Evolutionary conservation across 2,797 vertebrate species (phyloP).

Genomic region (Phrynocephalus guinanensis): DNA sequence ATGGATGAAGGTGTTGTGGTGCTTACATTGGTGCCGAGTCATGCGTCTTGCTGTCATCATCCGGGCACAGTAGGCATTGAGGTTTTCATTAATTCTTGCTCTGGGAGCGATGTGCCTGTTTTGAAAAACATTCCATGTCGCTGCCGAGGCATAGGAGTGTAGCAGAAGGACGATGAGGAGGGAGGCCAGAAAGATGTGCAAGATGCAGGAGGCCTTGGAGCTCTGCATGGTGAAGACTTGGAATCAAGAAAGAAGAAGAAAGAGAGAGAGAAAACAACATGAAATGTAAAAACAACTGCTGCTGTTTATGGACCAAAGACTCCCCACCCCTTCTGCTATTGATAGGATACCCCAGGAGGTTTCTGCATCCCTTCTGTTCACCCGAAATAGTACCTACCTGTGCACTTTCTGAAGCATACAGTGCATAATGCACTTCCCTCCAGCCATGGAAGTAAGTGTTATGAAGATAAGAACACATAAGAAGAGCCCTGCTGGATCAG

Average conservation of each 20-base stretch:
- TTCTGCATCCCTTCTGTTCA: no score
- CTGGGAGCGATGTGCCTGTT: background rate
- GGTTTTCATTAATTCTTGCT: background rate
- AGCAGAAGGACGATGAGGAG: background rate
- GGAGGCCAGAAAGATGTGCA: background rate
- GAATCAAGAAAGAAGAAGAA: background rate
- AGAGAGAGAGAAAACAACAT: background rate
- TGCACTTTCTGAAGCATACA: no score
- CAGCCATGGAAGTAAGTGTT: no score
- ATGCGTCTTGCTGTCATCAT: background rate
- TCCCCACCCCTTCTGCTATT: no score
- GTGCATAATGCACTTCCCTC: no score
- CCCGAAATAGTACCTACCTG: no score
- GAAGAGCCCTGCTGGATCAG: no score
- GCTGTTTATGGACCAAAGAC: no score
- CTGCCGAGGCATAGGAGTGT: background rate
- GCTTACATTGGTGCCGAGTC: fast-evolving
- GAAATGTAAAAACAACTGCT: no score
- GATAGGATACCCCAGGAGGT: no score
- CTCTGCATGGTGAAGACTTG: background rate
- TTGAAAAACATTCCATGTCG: fast-evolving
- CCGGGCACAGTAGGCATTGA: background rate
- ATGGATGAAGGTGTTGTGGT: background rate
- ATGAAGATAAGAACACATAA: no score
- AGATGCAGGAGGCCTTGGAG: background rate